phyloP scores from a whole-genome alignment of 2,797 vertebrate genomes.

The Notolabrus celidotus region DNA sequence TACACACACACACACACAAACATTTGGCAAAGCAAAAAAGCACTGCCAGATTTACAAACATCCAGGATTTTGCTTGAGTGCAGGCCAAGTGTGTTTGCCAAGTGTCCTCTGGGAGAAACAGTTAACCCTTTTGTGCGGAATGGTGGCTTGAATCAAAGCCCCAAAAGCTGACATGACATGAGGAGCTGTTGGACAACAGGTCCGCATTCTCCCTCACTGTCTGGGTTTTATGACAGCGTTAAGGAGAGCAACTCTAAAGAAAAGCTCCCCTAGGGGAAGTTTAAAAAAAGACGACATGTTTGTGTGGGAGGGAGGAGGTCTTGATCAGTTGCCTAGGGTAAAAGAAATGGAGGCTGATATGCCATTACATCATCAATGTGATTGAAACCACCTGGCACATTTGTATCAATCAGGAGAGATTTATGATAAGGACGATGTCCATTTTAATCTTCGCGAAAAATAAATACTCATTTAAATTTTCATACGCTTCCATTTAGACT shows the following conservation, averaged over 20 bases:
- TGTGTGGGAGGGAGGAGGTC: not conserved
- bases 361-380: conserved; percentile 83
- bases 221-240: conserved; percentile 39
- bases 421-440: conserved; percentile 82
- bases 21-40: conserved; percentile 68
- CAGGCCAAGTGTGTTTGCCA: conserved; percentile 76
- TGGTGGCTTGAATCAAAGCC: conserved; percentile 58
- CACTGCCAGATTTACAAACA: conserved; percentile 72
- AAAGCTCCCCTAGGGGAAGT: conserved; percentile 36
- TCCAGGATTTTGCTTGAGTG: conserved; percentile 73
- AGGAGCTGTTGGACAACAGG: conserved; percentile 57
- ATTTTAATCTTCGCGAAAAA: conserved; percentile 84
- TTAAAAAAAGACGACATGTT: conserved; percentile 21
- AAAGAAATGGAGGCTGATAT: conserved; percentile 57
- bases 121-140: conserved; percentile 70
- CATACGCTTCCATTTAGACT: conserved; percentile 77
- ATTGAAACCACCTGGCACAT: conserved; percentile 77
- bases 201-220: conserved; percentile 43
- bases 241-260: conserved; percentile 47
- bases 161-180: conserved; percentile 55
- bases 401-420: conserved; percentile 80
- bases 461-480: conserved; percentile 80
- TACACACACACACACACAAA: conserved; percentile 3
- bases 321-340: conserved; percentile 44
- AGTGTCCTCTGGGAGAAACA: conserved; percentile 65